Percentiles rank a stretch among this genome's conserved stretches.
Evolutionary conservation across 1,140 invertebrate genomes (phyloP).

Genomic region (Calliopsis andreniformis): DNA sequence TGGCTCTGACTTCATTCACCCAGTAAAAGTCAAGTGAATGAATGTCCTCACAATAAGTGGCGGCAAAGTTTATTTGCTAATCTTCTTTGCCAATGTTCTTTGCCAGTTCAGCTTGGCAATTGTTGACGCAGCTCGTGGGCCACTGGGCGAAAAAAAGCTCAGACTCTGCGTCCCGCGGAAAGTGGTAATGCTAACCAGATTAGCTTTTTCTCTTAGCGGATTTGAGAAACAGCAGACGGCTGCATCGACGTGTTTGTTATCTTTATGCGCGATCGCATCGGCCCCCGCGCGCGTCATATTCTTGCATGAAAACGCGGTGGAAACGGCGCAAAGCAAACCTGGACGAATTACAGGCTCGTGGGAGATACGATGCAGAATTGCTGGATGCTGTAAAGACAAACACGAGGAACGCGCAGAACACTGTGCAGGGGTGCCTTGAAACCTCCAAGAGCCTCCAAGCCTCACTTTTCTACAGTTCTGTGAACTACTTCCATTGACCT

Average conservation of each 20-base stretch:
- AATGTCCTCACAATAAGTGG: neutral
- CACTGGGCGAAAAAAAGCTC: slow-evolving; percentile 23
- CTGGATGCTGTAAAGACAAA: slow-evolving; percentile 53
- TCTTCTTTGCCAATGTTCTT: no score
- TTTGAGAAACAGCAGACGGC: slow-evolving; percentile 62
- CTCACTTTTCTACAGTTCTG: no score
- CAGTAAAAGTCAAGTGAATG: neutral
- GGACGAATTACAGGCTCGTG: slow-evolving; percentile 64
- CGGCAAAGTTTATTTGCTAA: neutral
- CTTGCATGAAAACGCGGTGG: slow-evolving; percentile 57
- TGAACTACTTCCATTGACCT: no score
- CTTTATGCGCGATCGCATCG: slow-evolving; percentile 73
- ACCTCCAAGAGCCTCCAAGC: neutral
- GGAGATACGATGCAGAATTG: slow-evolving; percentile 71
- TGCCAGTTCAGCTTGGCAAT: no score
- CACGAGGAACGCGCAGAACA: slow-evolving; percentile 17
- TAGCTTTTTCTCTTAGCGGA: slow-evolving; percentile 54
- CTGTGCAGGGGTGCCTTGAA: neutral
- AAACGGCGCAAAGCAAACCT: slow-evolving; percentile 60
- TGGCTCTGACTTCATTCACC: neutral
- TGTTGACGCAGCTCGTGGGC: slow-evolving; percentile 23
- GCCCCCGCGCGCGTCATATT: slow-evolving; percentile 64
- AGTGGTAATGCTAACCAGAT: slow-evolving; percentile 59
- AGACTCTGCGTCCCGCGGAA: neutral
- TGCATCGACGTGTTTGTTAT: slow-evolving; percentile 76